Percentiles rank a stretch among this genome's conserved stretches.
Conservation (phyloP, 2,888 invertebrate genomes). For the Molanna angustata region DNA sequence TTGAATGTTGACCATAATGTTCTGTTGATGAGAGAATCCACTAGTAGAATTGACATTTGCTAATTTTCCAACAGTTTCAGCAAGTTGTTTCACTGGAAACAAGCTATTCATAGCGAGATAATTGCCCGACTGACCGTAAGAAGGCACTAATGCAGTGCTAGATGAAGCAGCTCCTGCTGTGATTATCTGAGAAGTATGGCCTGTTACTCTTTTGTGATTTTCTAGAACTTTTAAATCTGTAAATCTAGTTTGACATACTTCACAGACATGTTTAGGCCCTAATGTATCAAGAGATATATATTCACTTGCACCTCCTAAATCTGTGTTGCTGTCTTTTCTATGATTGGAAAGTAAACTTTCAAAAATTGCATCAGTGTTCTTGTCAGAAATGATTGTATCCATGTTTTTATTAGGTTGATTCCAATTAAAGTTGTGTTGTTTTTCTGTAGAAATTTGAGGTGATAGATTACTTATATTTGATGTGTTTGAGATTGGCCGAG, state of each 20-base stretch:
- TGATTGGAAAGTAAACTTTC: constrained; percentile 46
- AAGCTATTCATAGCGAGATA: constrained; percentile 47
- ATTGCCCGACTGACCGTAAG: constrained; percentile 43
- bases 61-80: constrained; percentile 48
- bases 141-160: constrained; percentile 32
- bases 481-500: background rate
- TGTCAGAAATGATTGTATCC: constrained; percentile 35
- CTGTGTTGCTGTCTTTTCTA: constrained; percentile 42
- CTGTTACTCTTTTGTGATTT: constrained; percentile 53
- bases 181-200: constrained; percentile 52
- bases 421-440: constrained; percentile 52
- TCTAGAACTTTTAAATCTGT: constrained; percentile 54
- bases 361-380: constrained; percentile 48
- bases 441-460: constrained; percentile 40
- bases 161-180: constrained; percentile 33
- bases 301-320: constrained; percentile 55
- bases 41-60: constrained; percentile 42
- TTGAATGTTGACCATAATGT: constrained; percentile 63
- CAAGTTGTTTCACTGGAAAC: constrained; percentile 50
- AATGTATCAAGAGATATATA: constrained; percentile 63
- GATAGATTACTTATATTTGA: background rate
- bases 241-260: constrained; percentile 60
- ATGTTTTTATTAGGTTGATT: constrained; percentile 40
- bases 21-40: constrained; percentile 58
- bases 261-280: constrained; percentile 59